phyloP scores from a whole-genome alignment of 1,140 invertebrate genomes.

The Magallana gigas region DNA sequence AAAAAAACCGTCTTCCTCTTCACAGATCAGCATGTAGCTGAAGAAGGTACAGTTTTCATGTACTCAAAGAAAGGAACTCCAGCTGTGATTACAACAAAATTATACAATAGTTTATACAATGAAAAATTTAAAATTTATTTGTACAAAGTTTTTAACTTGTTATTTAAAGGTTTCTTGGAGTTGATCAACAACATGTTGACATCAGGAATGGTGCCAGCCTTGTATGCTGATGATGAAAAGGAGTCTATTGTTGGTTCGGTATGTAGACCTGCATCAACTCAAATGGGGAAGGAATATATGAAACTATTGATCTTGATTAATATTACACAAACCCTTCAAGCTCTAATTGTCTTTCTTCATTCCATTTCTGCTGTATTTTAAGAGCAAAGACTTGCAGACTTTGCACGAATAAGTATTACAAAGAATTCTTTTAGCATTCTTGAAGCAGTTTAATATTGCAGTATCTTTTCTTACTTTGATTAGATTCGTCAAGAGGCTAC shows the following conservation, averaged over 20 bases:
- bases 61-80: neutral
- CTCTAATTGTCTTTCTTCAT: neutral
- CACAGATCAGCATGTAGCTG: slow-evolving; percentile 86
- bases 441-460: too few species aligned
- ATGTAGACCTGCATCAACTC: slow-evolving; percentile 29
- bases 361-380: neutral
- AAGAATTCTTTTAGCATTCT: too few species aligned
- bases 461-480: slow-evolving; percentile 11
- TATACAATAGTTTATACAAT: neutral
- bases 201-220: slow-evolving; percentile 89
- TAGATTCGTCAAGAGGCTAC: slow-evolving; percentile 84
- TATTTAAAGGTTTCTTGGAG: slow-evolving; percentile 87
- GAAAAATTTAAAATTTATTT: neutral
- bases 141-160: neutral
- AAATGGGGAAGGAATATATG: too few species aligned
- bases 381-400: too few species aligned
- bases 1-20: slow-evolving; percentile 91
- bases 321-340: neutral
- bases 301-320: too few species aligned
- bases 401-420: too few species aligned
- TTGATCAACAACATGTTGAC: slow-evolving; percentile 94
- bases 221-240: slow-evolving; percentile 93
- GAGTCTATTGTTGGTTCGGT: slow-evolving; percentile 85
- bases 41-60: slow-evolving; percentile 79
- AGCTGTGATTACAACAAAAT: neutral